These are phyloP conservation scores for Sula dactylatra DNA, from an alignment of 2,113 vertebrate genomes.

Conservation along the genomic window DNA sequence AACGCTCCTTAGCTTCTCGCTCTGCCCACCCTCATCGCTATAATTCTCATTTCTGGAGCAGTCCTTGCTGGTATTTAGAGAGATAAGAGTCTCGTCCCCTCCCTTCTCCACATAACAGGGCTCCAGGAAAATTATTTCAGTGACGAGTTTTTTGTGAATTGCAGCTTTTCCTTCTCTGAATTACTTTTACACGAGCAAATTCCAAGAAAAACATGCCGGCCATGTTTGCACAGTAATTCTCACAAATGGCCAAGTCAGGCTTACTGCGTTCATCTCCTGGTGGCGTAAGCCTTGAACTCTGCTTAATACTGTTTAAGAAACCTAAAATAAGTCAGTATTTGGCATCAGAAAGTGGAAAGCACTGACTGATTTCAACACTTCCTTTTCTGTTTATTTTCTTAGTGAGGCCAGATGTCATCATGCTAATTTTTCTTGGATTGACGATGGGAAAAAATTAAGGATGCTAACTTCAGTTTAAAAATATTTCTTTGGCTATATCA, in stretches of 20 bases:
- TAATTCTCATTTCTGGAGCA: neutral
- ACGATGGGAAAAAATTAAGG: neutral
- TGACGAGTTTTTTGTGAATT: neutral
- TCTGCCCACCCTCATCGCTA: rapidly evolving
- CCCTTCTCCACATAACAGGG: rapidly evolving
- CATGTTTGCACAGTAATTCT: neutral
- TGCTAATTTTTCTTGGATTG: neutral
- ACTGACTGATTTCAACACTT: neutral
- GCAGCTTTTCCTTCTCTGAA: neutral
- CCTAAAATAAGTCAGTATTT: neutral
- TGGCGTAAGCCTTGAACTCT: neutral
- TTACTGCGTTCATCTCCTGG: neutral
- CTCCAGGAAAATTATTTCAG: neutral
- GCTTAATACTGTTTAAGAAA: neutral
- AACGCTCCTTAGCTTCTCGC: neutral
- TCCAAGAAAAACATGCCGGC: neutral
- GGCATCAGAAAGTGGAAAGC: neutral
- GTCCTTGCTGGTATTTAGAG: neutral
- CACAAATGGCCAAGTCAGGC: neutral
- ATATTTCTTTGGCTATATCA: neutral
- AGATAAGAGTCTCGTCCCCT: neutral
- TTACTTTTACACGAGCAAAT: neutral
- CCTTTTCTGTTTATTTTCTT: neutral
- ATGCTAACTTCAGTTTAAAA: neutral
- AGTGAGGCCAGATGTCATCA: neutral